Conservation (phyloP, 2,888 invertebrate species). For the Trichogramma dendrolimi region DNA sequence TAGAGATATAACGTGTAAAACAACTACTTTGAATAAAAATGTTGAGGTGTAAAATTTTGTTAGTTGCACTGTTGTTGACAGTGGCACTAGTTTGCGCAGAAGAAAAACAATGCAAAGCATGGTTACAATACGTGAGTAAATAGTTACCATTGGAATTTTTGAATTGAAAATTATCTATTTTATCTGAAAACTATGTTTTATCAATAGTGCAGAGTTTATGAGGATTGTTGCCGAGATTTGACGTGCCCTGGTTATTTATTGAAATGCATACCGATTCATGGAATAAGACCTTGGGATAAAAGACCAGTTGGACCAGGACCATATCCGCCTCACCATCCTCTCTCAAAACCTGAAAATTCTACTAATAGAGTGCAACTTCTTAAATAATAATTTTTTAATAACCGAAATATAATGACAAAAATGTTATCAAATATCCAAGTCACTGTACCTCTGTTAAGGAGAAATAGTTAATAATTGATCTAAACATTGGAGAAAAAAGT, state of each 20-base stretch:
- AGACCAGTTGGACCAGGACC: constrained; percentile 27
- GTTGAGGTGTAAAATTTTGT: background rate
- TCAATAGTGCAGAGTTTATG: constrained; percentile 27
- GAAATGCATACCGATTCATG: constrained; percentile 22
- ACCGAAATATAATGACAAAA: too few species aligned
- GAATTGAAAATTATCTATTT: too few species aligned
- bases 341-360: too few species aligned
- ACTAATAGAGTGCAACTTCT: too few species aligned
- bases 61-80: constrained; percentile 1
- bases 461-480: too few species aligned
- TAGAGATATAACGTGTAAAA: too few species aligned
- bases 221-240: constrained; percentile 30
- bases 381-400: too few species aligned
- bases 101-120: background rate
- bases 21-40: background rate
- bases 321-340: background rate
- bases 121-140: constrained; percentile 5
- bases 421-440: too few species aligned
- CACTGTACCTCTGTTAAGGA: too few species aligned
- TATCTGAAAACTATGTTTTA: background rate
- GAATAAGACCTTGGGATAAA: constrained; percentile 18
- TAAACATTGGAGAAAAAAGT: too few species aligned
- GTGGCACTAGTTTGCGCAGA: background rate
- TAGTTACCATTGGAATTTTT: too few species aligned
- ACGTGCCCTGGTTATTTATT: constrained; percentile 19